Conservation (phyloP, 1,140 invertebrate genomes). For the Capitella teleta region DNA sequence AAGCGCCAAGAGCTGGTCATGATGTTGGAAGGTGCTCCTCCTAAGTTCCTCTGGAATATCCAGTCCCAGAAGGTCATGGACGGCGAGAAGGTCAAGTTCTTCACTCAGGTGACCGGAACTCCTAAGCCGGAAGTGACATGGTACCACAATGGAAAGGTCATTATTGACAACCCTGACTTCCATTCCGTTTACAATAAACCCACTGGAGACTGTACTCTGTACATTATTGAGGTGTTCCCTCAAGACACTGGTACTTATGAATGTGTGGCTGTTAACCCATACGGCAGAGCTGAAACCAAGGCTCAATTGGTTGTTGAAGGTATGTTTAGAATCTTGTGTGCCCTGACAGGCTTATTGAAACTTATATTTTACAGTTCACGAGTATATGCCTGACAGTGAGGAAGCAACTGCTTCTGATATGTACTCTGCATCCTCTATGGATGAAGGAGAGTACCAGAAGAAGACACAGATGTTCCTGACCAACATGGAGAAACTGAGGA, state of each 20-base stretch:
- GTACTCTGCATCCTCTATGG: conserved; percentile 15
- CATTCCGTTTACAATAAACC: conserved; percentile 5
- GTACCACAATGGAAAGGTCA: conserved; percentile 66
- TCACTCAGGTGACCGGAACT: conserved; percentile 13
- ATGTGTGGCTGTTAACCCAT: conserved; percentile 76
- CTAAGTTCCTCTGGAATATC: conserved; percentile 61
- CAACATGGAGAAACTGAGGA: conserved; percentile 13
- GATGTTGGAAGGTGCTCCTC: conserved; percentile 49
- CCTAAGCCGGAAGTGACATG: conserved; percentile 53
- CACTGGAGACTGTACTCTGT: conserved; percentile 15
- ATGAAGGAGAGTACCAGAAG: conserved; percentile 14
- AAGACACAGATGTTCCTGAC: conserved; percentile 12
- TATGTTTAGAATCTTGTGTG: conserved; percentile 1
- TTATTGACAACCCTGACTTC: conserved; percentile 40
- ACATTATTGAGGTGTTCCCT: conserved; percentile 39
- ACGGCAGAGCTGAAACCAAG: conserved; percentile 59
- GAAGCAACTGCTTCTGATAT: conserved; percentile 45
- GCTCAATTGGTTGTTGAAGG: conserved; percentile 8
- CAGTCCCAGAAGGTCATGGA: conserved; percentile 76
- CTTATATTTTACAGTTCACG: conserved; percentile 61
- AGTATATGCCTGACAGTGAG: conserved; percentile 81
- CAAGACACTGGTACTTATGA: conserved; percentile 83
- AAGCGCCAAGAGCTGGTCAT: conserved; percentile 11
- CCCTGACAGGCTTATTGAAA: neutral
- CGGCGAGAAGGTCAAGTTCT: conserved; percentile 70